These are phyloP conservation scores for Harpalus rufipes DNA, from an alignment of 2,888 invertebrate genomes.

Conservation along the genomic window DNA sequence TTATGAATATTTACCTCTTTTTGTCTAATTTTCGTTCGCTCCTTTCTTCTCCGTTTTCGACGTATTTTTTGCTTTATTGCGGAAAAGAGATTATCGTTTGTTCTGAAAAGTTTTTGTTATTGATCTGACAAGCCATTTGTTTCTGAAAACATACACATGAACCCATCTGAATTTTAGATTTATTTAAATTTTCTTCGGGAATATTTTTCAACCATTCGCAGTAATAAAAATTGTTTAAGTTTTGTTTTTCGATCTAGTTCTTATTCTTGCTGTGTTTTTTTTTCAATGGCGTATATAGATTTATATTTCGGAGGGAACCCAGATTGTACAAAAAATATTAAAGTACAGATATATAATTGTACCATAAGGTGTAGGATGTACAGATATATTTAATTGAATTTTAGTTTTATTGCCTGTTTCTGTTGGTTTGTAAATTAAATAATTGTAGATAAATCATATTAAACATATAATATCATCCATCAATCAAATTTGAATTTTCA, in stretches of 20 bases:
- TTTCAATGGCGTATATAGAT: neutral
- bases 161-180: constrained; percentile 61
- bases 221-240: constrained; percentile 60
- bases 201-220: constrained; percentile 36
- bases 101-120: constrained; percentile 60
- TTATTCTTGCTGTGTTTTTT: constrained; percentile 13
- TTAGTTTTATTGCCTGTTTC: no score
- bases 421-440: no score
- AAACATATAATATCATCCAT: no score
- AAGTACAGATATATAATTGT: no score
- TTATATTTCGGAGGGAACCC: no score
- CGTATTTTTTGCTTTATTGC: constrained; percentile 50
- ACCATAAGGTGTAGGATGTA: no score
- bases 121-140: constrained; percentile 63
- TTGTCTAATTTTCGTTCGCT: constrained; percentile 55
- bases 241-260: constrained; percentile 35
- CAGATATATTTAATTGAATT: no score
- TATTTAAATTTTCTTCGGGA: constrained; percentile 55
- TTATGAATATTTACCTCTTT: constrained; percentile 58
- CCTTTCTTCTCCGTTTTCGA: constrained; percentile 32
- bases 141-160: constrained; percentile 58
- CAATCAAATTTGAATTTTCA: no score
- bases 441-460: no score
- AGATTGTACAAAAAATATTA: no score
- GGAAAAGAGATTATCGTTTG: constrained; percentile 54